Evolutionary conservation across 2,113 vertebrate genomes (phyloP), one percentile per base, ranked within the genome.

Genomic region (Nestor notabilis): DNA sequence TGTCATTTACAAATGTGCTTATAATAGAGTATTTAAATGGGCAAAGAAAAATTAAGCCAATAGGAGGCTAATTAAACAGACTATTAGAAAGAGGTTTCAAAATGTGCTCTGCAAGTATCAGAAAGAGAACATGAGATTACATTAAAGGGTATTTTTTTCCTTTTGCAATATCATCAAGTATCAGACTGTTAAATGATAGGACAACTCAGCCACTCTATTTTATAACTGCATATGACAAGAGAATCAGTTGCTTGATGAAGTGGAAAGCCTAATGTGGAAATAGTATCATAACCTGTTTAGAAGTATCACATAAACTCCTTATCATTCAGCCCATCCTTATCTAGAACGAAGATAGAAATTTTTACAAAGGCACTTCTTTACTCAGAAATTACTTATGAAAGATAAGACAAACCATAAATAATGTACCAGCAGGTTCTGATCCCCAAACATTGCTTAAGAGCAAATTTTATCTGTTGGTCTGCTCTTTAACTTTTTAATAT

Each of bases 1-100:
- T 83, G 27, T 89, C 84, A 93, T 90, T 97, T 92, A 83, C 53
- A 93, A 95, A 95, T 97, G 29, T 95, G 61, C 68, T 91, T 95
- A 90, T 96, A 93, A 90, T 68, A 95, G 27, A 84, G 43, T 90
- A 92, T 96, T 97, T 94, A 95, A 95, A 95, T 94, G 35, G 49
- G 44, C 66, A 63, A 94, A 93, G 87, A 97, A 96, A 97, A 87
- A 93, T 94, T 96, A 97, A 95, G 83, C 55, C 80, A 89, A 93
- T 86, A 83, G 60, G 89, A 92, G 28, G 17, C 11, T 97, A 92
- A 97, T 97, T 97, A 90, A 94, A 93, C 82, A 96, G 49, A 41
- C 33, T 66, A 75, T 95, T 94, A 86, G 69, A 74, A 90, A 84
- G 15, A 85, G 29, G 13, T 92, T 93, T 97, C 86, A 91, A 97